Evolutionary conservation across 2,113 vertebrate species (phyloP), one percentile per base, ranked within the genome.

Genomic region (Eulemur macaco): DNA sequence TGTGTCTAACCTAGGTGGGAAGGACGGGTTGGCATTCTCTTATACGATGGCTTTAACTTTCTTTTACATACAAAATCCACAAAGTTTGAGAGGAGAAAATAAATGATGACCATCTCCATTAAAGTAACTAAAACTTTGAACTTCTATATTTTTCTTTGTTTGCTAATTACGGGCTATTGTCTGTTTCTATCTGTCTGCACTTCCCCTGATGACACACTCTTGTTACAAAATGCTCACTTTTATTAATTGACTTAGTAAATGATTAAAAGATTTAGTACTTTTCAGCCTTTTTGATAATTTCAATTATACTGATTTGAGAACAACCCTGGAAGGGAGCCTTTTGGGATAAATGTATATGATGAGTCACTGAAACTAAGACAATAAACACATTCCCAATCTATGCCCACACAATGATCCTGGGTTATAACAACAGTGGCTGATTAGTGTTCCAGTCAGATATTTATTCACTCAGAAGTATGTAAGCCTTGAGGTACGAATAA

Each of bases 41-140:
- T 89, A 39, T 13, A 66, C 37, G 42, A 89, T 20, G 4, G 13
- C 56, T 88, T 96, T 78, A 93, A 71, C 31, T 81, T 87, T 82
- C 27, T 71, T 95, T 84, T 77, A 64, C 20, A 85, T 84, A 85
- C n/a, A 7, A 52, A 39, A 50, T 17, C 58, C 18, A 92, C n/a
- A 76, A 63, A 17, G 39, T 39, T 94, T 92, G n/a, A 87, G 58
- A 92, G 3, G 21, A 86, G 74, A 85, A 95, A 86, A 93, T 91
- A 89, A 83, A 83, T 73, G 60, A 82, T 88, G 20, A 42, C 14
- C 15, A 56, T 68, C 37, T 50, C 7, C 18, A 69, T 84, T 68
- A 92, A 94, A 93, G 8, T 69, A 92, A 63, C 18, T 52, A 58
- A 92, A 90, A 95, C 12, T 9, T 66, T 58, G 5, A 76, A 85